These are phyloP conservation scores for Agriopis leucophaearia DNA, from an alignment of 2,888 invertebrate species.

Conservation along the genomic window DNA sequence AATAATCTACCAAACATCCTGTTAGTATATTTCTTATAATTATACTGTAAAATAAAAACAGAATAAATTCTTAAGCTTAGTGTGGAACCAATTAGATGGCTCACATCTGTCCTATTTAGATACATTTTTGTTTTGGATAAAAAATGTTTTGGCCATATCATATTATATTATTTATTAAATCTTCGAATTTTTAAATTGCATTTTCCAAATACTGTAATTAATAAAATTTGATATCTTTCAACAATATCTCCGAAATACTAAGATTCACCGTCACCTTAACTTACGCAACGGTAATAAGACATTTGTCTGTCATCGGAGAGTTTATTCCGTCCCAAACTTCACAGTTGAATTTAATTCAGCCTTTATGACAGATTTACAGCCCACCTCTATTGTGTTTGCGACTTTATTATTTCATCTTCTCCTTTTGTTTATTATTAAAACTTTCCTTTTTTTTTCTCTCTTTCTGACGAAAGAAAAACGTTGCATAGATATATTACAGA, in stretches of 20 bases:
- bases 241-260: slow-evolving; percentile 8
- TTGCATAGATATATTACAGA: slow-evolving; percentile 30
- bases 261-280: slow-evolving; percentile 52
- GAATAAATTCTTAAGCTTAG: too few species aligned
- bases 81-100: too few species aligned
- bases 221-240: not conserved
- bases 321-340: slow-evolving; percentile 63
- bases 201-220: not conserved
- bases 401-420: slow-evolving; percentile 64
- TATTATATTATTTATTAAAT: too few species aligned
- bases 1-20: too few species aligned
- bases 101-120: too few species aligned
- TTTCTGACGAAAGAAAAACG: slow-evolving; percentile 29
- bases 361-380: slow-evolving; percentile 72
- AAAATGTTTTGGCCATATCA: too few species aligned
- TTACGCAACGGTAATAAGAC: slow-evolving; percentile 61
- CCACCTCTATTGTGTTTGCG: slow-evolving; percentile 69
- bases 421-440: slow-evolving; percentile 60
- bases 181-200: not conserved
- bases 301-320: slow-evolving; percentile 66
- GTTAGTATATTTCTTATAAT: too few species aligned
- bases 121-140: too few species aligned
- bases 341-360: slow-evolving; percentile 67
- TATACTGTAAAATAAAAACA: too few species aligned
- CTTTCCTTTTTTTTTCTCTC: slow-evolving; percentile 41